phyloP scores from a whole-genome alignment of 2,888 invertebrate species.

The Caenorhabditis japonica region DNA sequence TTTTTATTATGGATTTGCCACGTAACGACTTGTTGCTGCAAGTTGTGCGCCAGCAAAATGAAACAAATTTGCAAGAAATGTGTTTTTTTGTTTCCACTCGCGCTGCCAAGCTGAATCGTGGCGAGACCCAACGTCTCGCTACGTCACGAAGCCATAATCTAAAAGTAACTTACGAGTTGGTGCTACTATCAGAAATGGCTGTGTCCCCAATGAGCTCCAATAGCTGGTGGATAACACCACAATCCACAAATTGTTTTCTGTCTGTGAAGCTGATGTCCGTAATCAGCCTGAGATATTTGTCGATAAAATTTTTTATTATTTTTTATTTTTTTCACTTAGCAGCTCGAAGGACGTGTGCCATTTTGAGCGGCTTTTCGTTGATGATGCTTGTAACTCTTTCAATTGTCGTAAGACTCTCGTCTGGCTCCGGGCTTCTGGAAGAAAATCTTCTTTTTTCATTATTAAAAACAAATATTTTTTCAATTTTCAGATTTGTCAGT shows the following conservation, averaged over 20 bases:
- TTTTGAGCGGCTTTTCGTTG: conserved; percentile 67
- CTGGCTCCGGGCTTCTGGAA: conserved; percentile 62
- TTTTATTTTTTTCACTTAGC: conserved; percentile 53
- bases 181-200: conserved; percentile 56
- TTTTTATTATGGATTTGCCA: no score
- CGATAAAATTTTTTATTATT: background rate
- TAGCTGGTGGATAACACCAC: conserved; percentile 67
- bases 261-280: conserved; percentile 65
- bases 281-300: conserved; percentile 59
- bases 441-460: no score
- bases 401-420: conserved; percentile 57
- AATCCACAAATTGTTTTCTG: conserved; percentile 61
- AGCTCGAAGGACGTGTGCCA: conserved; percentile 70
- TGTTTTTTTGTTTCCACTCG: no score
- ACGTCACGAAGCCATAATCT: background rate
- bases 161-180: conserved; percentile 27
- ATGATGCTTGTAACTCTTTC: conserved; percentile 58
- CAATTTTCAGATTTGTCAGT: conserved; percentile 3
- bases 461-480: background rate
- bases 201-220: conserved; percentile 67
- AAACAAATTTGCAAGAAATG: no score
- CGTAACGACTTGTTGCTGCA: no score
- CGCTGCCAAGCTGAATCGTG: no score
- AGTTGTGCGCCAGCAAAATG: no score
- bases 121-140: no score